Evolutionary conservation across 1,140 invertebrate genomes (phyloP).

Genomic region (Drosophila pachea): DNA sequence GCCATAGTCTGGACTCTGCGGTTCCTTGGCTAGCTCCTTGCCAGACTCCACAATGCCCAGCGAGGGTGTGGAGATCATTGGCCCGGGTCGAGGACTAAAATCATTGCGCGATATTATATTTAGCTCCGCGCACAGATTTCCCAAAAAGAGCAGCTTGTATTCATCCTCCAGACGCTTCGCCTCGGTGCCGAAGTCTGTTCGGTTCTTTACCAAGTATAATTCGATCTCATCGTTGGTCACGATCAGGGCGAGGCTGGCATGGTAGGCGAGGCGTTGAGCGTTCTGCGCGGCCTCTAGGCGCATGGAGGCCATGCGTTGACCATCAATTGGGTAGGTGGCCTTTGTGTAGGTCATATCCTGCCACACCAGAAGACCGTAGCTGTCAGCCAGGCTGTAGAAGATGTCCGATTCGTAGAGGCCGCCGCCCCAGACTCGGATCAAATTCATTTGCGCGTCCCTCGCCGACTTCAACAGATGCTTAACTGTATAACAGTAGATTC

Average conservation of each 20-base stretch:
- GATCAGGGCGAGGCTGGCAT: constrained; percentile 93
- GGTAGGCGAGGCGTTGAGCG: constrained; percentile 89
- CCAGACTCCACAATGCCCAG: constrained; percentile 90
- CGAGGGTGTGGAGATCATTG: constrained; percentile 89
- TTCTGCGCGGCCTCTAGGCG: constrained; percentile 89
- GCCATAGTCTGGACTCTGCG: constrained; percentile 89
- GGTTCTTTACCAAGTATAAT: constrained; percentile 89
- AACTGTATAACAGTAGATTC: constrained; percentile 15
- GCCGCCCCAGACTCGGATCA: constrained; percentile 98
- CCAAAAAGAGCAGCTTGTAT: constrained; percentile 92
- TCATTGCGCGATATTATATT: constrained; percentile 80
- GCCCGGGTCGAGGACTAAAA: constrained; percentile 63
- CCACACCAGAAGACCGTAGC: constrained; percentile 91
- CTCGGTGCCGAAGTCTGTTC: constrained; percentile 85
- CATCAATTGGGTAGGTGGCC: constrained; percentile 90
- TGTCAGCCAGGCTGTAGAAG: constrained; percentile 93
- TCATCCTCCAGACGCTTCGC: constrained; percentile 85
- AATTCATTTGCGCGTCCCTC: constrained; percentile 92
- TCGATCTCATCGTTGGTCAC: constrained; percentile 99
- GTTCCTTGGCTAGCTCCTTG: constrained; percentile 86
- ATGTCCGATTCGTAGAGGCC: constrained; percentile 95
- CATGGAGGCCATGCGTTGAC: constrained; percentile 81
- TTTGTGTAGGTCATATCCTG: constrained; percentile 98
- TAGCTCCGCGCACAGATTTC: constrained; percentile 86
- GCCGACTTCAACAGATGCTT: constrained; percentile 78